Evolutionary conservation across 1,140 invertebrate genomes (phyloP).

Genomic region (Chymomyza costata): DNA sequence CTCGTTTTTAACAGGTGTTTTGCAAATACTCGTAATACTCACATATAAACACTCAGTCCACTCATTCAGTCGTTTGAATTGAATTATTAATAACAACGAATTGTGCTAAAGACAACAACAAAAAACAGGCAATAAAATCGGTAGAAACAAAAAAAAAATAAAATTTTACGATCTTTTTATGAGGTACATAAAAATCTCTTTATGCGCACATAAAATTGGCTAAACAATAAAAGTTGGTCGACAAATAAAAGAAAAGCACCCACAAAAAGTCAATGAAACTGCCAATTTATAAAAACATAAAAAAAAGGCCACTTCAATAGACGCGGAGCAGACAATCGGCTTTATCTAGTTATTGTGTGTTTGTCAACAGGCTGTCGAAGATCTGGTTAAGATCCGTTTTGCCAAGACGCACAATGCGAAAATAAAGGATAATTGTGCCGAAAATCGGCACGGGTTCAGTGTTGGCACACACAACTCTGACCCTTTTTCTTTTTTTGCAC

Average conservation of each 20-base stretch:
- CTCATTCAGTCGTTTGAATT: slow-evolving; percentile 44
- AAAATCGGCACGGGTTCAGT: slow-evolving; percentile 53
- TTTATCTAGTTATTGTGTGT: too few relatives aligned
- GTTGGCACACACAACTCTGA: slow-evolving; percentile 18
- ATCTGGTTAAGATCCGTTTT: neutral
- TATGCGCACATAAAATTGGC: slow-evolving; percentile 35
- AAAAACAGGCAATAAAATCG: slow-evolving; percentile 7
- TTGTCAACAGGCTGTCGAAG: slow-evolving; percentile 43
- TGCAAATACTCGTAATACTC: too few relatives aligned
- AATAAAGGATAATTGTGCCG: slow-evolving; percentile 40
- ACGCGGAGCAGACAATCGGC: slow-evolving; percentile 35
- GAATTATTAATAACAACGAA: slow-evolving; percentile 58
- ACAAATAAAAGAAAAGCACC: slow-evolving; percentile 27
- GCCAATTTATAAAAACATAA: slow-evolving; percentile 36
- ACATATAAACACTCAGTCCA: slow-evolving; percentile 7
- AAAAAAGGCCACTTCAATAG: too few relatives aligned
- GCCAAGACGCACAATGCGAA: slow-evolving; percentile 14
- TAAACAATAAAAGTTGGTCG: slow-evolving; percentile 27
- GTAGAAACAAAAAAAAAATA: slow-evolving; percentile 15
- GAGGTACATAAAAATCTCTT: slow-evolving; percentile 39
- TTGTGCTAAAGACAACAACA: slow-evolving; percentile 41
- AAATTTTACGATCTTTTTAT: slow-evolving; percentile 50
- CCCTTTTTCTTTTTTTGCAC: slow-evolving; percentile 10
- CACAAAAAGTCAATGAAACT: slow-evolving; percentile 38
- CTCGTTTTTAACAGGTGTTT: slow-evolving; percentile 61